phyloP scores from a whole-genome alignment of 2,797 vertebrate species.

The Gymnothorax javanicus region DNA sequence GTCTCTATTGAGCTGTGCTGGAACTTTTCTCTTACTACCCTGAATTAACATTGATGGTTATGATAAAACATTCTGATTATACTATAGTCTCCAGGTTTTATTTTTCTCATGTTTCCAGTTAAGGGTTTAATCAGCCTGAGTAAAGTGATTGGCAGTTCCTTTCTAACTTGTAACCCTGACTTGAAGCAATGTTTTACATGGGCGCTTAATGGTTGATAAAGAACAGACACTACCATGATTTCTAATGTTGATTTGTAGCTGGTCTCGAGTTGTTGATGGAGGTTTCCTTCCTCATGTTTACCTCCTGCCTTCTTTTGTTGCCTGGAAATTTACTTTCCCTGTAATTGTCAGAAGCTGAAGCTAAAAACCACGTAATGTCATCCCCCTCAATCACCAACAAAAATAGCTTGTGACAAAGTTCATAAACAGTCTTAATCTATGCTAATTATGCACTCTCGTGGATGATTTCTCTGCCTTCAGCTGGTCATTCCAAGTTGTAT shows the following conservation, averaged over 20 bases:
- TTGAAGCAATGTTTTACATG: background rate
- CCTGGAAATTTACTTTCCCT: background rate
- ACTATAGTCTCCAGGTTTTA: background rate
- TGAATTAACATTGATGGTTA: background rate
- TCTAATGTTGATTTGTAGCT: background rate
- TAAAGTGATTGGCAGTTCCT: conserved; percentile 12
- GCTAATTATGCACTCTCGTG: background rate
- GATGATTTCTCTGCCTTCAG: conserved; percentile 11
- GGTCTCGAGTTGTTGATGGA: background rate
- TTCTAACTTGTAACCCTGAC: background rate
- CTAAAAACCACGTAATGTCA: background rate
- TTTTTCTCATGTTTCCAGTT: conserved; percentile 1
- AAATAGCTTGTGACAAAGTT: background rate
- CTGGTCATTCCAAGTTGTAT: background rate
- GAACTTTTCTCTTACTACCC: background rate
- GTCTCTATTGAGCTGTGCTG: background rate
- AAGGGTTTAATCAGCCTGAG: background rate
- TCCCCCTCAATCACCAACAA: background rate
- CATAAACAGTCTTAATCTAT: background rate
- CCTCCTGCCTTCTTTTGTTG: background rate
- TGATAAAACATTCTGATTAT: background rate
- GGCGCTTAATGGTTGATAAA: background rate
- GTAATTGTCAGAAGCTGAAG: background rate
- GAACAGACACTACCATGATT: background rate
- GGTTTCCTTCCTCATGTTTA: background rate